Conservation (phyloP, 2,113 vertebrate species). For the Melanerpes formicivorus region DNA sequence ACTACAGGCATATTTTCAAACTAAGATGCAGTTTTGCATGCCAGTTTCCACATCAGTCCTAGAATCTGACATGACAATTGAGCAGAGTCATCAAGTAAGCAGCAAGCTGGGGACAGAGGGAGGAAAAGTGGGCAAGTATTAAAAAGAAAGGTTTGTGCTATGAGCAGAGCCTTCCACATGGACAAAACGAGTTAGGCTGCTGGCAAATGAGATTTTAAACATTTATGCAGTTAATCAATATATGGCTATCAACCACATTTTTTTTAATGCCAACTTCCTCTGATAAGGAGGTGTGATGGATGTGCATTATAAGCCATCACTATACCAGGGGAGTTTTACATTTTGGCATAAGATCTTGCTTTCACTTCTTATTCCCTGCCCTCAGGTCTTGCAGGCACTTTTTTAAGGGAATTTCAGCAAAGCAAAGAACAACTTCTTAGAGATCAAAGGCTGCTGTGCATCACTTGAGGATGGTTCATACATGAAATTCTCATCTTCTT, state of each 20-base stretch:
- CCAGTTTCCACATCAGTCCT: background rate
- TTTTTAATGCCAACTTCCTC: background rate
- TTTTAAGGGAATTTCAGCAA: background rate
- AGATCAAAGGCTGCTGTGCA: background rate
- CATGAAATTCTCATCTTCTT: background rate
- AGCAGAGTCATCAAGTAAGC: background rate
- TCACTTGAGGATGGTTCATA: background rate
- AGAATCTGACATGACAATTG: background rate
- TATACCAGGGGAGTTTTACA: background rate
- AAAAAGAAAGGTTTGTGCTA: background rate
- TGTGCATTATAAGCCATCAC: background rate
- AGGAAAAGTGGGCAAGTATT: too few species aligned
- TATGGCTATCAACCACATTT: background rate
- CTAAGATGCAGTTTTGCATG: background rate
- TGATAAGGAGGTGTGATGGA: background rate
- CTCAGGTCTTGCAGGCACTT: background rate
- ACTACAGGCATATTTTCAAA: background rate
- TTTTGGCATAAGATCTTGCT: background rate
- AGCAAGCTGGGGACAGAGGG: accelerated
- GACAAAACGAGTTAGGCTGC: background rate
- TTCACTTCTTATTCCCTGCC: background rate
- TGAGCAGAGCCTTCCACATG: background rate
- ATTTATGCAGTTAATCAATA: background rate
- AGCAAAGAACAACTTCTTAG: background rate
- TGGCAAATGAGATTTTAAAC: background rate